Evolutionary conservation across 2,888 invertebrate genomes (phyloP).

Genomic region (Mechanitis messenoides): DNA sequence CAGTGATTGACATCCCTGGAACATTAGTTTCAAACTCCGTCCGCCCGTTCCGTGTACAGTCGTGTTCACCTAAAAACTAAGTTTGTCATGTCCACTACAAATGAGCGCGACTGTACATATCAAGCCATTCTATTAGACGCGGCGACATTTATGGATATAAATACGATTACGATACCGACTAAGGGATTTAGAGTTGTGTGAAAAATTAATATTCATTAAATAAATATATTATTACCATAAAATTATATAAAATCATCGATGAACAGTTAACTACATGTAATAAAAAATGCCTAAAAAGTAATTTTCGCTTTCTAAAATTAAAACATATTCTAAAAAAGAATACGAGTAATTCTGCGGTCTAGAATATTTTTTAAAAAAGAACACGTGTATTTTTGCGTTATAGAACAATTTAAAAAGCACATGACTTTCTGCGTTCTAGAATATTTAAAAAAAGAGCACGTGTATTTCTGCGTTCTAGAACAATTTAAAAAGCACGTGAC

Average conservation of each 20-base stretch:
- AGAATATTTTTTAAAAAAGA: background rate
- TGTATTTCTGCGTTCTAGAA: background rate
- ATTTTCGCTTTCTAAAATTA: too few relatives aligned
- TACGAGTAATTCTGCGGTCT: too few relatives aligned
- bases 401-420: background rate
- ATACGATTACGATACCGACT: conserved; percentile 4
- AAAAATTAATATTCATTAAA: too few relatives aligned
- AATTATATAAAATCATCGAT: too few relatives aligned
- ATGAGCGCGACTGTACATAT: conserved; percentile 3
- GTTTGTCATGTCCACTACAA: conserved; percentile 6
- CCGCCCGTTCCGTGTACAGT: conserved; percentile 53
- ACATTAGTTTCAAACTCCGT: conserved; percentile 60
- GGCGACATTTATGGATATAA: conserved; percentile 18
- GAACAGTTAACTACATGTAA: too few relatives aligned
- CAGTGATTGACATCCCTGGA: conserved; percentile 45
- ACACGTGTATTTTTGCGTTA: background rate
- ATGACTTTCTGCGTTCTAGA: conserved; percentile 1
- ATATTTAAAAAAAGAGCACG: background rate
- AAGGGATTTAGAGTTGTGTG: too few relatives aligned
- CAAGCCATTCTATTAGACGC: conserved; percentile 10
- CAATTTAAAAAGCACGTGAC: background rate
- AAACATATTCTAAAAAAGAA: too few relatives aligned
- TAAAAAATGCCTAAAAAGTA: too few relatives aligned
- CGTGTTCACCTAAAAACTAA: conserved; percentile 38
- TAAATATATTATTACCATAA: too few relatives aligned